Base-by-base conservation (phyloP, 2,113 vertebrate genomes). In the Sialia sialis region DNA sequence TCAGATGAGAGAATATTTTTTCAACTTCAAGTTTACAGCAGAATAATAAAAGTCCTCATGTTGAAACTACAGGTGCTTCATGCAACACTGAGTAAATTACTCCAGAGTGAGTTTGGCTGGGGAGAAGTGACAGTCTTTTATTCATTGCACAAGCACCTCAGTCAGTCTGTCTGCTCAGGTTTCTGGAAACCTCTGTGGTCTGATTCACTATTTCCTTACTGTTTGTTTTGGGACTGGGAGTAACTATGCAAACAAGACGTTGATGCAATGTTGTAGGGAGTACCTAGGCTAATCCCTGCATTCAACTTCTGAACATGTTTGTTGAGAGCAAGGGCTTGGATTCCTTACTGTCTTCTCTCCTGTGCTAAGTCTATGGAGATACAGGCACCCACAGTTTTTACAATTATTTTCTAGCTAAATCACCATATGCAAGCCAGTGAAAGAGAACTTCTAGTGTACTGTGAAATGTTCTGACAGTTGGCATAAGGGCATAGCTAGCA, bases 161-260 rank as follows among this genome's bases (percentile, higher is more conserved):
- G 72, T 88, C 93, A 94, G 82, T 83, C 72, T 80, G 90, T 90
- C 94, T 96, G 85, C 89, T 83, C 67, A 87, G 84, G 90, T 77
- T 95, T 95, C 93, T 95, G 93, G 95, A 96, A 96, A 80, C 52
- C 82, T 95, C 92, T 63, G 17, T 89, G 89, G 68, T 94, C 94
- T 97, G 94, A 97, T 95, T 97, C 94, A 96, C 89, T 90, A 16
- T 93, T 95, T 94, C 96, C 94, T 85, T 95, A 73, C 78, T 95
- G 89, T 94, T 95, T 97, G 93, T 94, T 97, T 91, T 95, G 89
- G 67, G 91, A 54, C 77, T 95, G 87, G 93, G 84, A 97, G 95
- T 96, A 93, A 90, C 93, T 90, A 94, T 32, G 91, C 87, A 97
- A 95, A 96, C 95, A 96, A 3, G 29, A 48, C 5, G 16, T 95